These are phyloP conservation scores for Osmerus eperlanus DNA, from an alignment of 2,113 vertebrate species.

Conservation along the genomic window DNA sequence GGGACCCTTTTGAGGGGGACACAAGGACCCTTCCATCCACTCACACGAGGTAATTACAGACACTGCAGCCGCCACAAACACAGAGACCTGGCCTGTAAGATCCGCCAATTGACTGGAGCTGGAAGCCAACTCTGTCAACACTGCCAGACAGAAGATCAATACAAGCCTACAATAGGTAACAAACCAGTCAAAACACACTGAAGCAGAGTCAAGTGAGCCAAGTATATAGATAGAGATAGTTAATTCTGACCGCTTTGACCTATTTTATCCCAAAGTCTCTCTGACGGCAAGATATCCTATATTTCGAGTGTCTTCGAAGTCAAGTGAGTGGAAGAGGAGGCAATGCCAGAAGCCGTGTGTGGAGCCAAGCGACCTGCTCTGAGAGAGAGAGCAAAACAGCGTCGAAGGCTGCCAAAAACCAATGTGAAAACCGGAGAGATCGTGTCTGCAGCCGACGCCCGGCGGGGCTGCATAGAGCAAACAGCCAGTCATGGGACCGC, in stretches of 20 bases:
- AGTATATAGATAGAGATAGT: too few relatives aligned
- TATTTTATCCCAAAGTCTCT: too few relatives aligned
- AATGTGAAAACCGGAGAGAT: slow-evolving; percentile 28
- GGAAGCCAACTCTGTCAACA: not conserved
- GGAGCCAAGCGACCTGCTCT: not conserved
- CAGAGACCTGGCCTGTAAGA: not conserved
- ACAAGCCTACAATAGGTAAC: not conserved
- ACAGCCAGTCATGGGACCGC: slow-evolving; percentile 56
- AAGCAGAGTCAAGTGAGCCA: not conserved
- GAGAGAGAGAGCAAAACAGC: slow-evolving; percentile 15
- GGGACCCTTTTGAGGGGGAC: not conserved
- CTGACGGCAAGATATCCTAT: too few relatives aligned
- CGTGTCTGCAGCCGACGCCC: slow-evolving; percentile 16
- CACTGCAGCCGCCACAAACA: not conserved
- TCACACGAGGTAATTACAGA: slow-evolving; percentile 24
- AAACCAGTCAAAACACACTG: not conserved
- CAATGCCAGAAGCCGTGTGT: not conserved
- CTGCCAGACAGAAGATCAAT: slow-evolving; percentile 4
- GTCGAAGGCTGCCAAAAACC: slow-evolving; percentile 33
- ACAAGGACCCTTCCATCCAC: slow-evolving; percentile 15
- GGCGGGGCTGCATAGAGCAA: slow-evolving; percentile 29
- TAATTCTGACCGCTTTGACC: too few relatives aligned
- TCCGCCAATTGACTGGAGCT: not conserved
- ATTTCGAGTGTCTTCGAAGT: too few relatives aligned
- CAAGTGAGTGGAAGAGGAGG: too few relatives aligned